Percentiles rank a stretch among this genome's conserved stretches.
Conservation (phyloP, 2,888 invertebrate species). For the Exephanes ischioxanthus region DNA sequence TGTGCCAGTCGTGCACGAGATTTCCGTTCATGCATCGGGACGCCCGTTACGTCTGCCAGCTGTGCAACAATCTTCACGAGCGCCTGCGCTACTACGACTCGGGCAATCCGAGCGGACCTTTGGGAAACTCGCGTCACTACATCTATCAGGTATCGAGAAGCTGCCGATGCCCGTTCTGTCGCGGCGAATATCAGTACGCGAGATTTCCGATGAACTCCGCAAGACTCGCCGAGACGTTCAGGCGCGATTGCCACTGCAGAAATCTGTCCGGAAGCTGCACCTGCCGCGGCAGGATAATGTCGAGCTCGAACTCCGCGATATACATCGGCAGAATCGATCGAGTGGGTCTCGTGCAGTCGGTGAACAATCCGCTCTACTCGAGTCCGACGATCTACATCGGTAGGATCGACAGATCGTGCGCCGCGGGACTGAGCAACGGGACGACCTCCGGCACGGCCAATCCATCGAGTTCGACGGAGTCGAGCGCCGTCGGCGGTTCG, state of each 20-base stretch:
- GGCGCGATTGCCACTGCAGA: conserved; percentile 78
- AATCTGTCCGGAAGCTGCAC: conserved; percentile 75
- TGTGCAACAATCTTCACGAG: conserved; percentile 80
- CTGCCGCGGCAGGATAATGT: conserved; percentile 76
- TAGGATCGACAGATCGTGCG: conserved; percentile 76
- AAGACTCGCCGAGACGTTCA: conserved; percentile 75
- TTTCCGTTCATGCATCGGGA: conserved; percentile 74
- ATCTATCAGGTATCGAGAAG: conserved; percentile 81
- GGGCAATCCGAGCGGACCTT: conserved; percentile 59
- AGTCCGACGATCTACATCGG: conserved; percentile 79
- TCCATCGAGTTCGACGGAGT: conserved; percentile 49
- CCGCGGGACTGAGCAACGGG: conserved; percentile 71
- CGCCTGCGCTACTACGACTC: conserved; percentile 76
- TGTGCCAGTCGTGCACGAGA: conserved; percentile 77
- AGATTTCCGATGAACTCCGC: conserved; percentile 76
- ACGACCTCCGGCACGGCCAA: conserved; percentile 46
- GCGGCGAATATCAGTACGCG: conserved; percentile 78
- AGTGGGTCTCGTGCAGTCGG: conserved; percentile 73
- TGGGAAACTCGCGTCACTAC: conserved; percentile 78
- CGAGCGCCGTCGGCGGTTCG: conserved; percentile 45
- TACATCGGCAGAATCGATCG: conserved; percentile 79
- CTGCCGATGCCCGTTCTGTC: conserved; percentile 80
- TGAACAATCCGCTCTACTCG: conserved; percentile 81
- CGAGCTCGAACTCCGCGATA: conserved; percentile 78
- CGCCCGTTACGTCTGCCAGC: conserved; percentile 77